A percentile compares a stretch with the other conserved stretches of the same genome.
phyloP scores from a whole-genome alignment of 2,113 vertebrate genomes.

The Cairina moschata region DNA sequence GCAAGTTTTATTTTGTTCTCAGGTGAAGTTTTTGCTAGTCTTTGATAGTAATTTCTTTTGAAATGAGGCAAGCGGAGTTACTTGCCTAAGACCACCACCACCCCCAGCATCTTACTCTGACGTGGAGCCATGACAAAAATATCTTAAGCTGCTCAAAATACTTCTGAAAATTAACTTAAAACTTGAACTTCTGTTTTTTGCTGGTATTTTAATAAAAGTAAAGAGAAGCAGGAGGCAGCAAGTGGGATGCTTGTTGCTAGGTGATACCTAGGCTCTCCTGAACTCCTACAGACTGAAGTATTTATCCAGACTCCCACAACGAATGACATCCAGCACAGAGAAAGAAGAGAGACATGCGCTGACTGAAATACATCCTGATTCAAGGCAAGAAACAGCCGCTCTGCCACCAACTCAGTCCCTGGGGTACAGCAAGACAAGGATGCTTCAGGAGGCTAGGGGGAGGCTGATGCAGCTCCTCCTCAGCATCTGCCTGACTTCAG shows the following conservation, averaged over 20 bases:
- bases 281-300: slow-evolving; percentile 68
- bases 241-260: slow-evolving; percentile 72
- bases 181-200: slow-evolving; percentile 50
- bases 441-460: background rate
- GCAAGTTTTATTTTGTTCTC: background rate
- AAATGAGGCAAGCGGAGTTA: background rate
- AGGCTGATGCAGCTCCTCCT: background rate
- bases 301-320: slow-evolving; percentile 24
- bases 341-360: background rate
- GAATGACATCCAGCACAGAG: background rate
- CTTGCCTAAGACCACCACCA: background rate
- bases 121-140: slow-evolving; percentile 6
- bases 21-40: background rate
- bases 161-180: slow-evolving; percentile 67
- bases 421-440: background rate
- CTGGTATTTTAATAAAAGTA: slow-evolving; percentile 64
- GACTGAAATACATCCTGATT: background rate
- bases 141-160: slow-evolving; percentile 63
- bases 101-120: background rate
- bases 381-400: background rate
- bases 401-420: background rate
- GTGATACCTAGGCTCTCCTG: slow-evolving; percentile 58
- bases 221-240: slow-evolving; percentile 43
- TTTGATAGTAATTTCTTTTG: background rate
- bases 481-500: background rate